phyloP scores from a whole-genome alignment of 2,797 vertebrate genomes.

The Pipistrellus nathusii region DNA sequence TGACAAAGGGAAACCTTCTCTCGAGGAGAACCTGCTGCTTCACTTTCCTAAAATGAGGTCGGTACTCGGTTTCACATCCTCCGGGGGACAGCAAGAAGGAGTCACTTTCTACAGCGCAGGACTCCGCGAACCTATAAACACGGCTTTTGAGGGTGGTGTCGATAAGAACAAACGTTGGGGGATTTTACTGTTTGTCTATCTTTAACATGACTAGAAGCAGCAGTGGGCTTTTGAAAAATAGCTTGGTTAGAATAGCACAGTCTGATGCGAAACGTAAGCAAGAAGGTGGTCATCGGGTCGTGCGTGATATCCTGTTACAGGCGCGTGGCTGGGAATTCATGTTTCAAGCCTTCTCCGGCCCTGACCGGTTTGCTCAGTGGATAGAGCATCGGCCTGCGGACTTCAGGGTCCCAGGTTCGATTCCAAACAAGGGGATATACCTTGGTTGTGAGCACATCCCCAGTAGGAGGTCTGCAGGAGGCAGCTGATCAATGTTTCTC shows the following conservation, averaged over 20 bases:
- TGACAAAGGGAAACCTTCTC: background rate
- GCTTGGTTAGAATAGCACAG: background rate
- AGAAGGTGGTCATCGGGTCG: background rate
- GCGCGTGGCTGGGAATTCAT: background rate
- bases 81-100: background rate
- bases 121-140: background rate
- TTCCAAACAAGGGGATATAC: too few species aligned
- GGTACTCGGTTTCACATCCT: background rate
- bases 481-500: too few species aligned
- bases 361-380: too few species aligned
- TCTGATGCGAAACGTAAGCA: accelerated
- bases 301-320: background rate
- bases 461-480: too few species aligned
- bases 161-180: background rate
- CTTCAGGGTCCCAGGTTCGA: too few species aligned
- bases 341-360: background rate
- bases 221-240: conserved; percentile 10
- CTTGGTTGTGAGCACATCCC: too few species aligned
- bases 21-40: background rate
- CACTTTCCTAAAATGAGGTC: background rate
- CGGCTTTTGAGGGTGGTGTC: background rate
- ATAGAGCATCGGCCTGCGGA: too few species aligned
- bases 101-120: accelerated
- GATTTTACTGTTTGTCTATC: background rate
- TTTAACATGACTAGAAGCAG: background rate